Conservation (phyloP, 2,797 vertebrate genomes). For the Schizothorax lantsangensis region DNA sequence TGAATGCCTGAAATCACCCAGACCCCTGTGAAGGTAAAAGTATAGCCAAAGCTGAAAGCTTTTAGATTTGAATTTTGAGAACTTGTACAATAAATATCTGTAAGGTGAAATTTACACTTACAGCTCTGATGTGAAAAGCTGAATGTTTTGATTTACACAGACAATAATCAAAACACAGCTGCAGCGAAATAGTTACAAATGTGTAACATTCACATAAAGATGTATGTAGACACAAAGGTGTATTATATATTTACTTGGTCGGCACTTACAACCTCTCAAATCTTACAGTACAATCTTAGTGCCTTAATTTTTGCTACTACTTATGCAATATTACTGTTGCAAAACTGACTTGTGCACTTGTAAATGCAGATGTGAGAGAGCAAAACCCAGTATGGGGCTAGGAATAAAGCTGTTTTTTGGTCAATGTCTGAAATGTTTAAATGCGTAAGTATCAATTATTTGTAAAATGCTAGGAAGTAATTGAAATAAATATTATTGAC, state of each 20-base stretch:
- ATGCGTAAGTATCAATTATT: not conserved
- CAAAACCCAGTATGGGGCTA: not conserved
- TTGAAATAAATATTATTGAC: too few relatives aligned
- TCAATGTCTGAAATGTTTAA: not conserved
- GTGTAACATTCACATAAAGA: constrained; percentile 4
- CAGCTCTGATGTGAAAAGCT: constrained; percentile 12
- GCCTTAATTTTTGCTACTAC: not conserved
- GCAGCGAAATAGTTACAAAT: not conserved
- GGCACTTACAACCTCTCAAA: not conserved
- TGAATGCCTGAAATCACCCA: not conserved
- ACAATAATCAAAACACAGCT: not conserved
- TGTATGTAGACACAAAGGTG: too few relatives aligned
- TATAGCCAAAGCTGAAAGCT: not conserved
- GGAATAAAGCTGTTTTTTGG: not conserved
- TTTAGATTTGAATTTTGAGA: not conserved
- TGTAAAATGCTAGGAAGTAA: not conserved
- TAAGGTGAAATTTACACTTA: not conserved
- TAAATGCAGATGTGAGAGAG: not conserved
- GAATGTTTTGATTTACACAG: not conserved
- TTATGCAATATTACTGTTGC: not conserved
- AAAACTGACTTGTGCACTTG: not conserved
- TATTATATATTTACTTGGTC: not conserved
- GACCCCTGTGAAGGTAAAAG: constrained; percentile 1
- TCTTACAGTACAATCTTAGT: not conserved
- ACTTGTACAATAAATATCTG: not conserved